Percentiles rank a stretch among this genome's conserved stretches.
These are phyloP conservation scores for Tenualosa ilisha DNA, from an alignment of 2,797 vertebrate genomes.

Conservation along the genomic window DNA sequence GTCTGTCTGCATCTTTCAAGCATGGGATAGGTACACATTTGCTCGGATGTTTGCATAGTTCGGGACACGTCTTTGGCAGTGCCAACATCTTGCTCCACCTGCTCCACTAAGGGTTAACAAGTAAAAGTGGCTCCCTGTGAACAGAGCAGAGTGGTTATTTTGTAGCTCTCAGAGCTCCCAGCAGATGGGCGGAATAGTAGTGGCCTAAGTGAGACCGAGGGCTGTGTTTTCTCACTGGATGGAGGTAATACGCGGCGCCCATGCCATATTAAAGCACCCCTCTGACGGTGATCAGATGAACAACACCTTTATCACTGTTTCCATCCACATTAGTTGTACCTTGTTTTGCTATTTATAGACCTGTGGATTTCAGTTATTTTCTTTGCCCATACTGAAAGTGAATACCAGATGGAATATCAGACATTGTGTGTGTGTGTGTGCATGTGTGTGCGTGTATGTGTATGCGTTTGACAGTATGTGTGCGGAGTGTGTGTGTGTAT, in stretches of 20 bases:
- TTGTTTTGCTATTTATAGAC: not conserved
- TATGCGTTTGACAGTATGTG: not conserved
- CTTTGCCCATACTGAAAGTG: not conserved
- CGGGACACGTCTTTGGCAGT: not conserved
- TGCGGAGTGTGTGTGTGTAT: constrained; percentile 8
- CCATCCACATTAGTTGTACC: not conserved
- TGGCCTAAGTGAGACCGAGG: not conserved
- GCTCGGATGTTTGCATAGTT: not conserved
- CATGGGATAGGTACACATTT: not conserved
- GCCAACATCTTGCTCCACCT: not conserved
- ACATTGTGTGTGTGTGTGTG: constrained; percentile 39
- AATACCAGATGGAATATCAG: constrained; percentile 55
- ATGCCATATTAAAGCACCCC: not conserved
- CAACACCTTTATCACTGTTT: not conserved
- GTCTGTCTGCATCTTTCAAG: no score
- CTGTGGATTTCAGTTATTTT: not conserved
- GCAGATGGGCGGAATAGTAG: not conserved
- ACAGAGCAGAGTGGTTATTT: not conserved
- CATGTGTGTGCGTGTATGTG: constrained; percentile 34
- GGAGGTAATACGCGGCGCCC: not conserved
- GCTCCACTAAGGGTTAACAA: not conserved
- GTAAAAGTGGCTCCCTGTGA: constrained; percentile 1
- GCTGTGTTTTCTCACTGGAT: not conserved
- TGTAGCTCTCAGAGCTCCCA: not conserved
- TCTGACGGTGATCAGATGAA: constrained; percentile 4